Evolutionary conservation across 2,113 vertebrate species (phyloP), one percentile per base, ranked within the genome.

Genomic region (Lanius collurio): DNA sequence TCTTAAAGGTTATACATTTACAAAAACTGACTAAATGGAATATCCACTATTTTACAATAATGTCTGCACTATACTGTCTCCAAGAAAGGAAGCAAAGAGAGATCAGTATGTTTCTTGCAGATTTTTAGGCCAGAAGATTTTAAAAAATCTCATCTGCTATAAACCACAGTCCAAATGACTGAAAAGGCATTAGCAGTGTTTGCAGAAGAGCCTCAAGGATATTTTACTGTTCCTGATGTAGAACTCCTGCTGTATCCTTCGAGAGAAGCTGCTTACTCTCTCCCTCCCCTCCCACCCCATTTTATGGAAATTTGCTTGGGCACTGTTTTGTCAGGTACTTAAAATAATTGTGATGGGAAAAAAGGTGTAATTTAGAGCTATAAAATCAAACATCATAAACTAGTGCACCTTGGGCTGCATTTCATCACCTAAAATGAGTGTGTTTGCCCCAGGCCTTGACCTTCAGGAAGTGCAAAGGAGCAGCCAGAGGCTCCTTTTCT

Each of bases 341-440:
- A 37, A 13, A 52, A 9, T 49, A 89, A 80, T 0, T 84, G 46
- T 44, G 59, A 73, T 18, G 24, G n/a, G 6, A 9, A n/a, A 53
- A 49, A 60, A 41, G 4, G 11, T 31, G 22, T 14, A 60, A 87
- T 83, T 87, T 74, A 74, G 68, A 87, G 59, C 64, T 95, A 49
- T 44, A 82, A 79, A 93, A 78, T 52, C 41, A 83, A 57, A 41
- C 35, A 49, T 73, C 30, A 79, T 71, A 80, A 94, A 91, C 86
- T 41, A 91, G 22, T 65, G 28, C 62, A 70, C 47, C 44, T 79
- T 81, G 81, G 80, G 75, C n/a, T 70, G 49, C 30, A 78, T 71
- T 88, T 65, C 22, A 23, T 83, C 87, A 47, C 70, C 92, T 78
- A 52, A 65, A 75, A 37, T 46, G 46, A 83, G 31, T 52, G 30